Base-by-base conservation (phyloP, 2,113 vertebrate genomes). In the Agapornis roseicollis region DNA sequence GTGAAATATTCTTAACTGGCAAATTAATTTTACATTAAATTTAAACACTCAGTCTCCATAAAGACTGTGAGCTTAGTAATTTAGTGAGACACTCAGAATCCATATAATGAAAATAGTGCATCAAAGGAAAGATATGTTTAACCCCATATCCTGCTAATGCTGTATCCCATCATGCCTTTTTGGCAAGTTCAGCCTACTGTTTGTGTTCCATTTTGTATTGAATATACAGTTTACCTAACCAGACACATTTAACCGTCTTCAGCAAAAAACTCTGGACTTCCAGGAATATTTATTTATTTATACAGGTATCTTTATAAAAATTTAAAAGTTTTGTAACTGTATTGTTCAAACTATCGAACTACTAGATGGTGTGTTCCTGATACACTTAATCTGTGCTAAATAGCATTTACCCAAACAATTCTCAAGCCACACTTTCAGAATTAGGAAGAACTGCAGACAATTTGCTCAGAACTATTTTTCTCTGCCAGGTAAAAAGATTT, bases 171-270 rank as follows among this genome's bases (percentile, higher is more conserved):
- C 3, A 1, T 11, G 13, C 6, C 19, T 73, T 78, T 25, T 17
- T 0, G 0, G 50, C 14, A 63, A n/a, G 22, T 22, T 63, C 7
- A 56, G 13, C 29, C 16, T 55, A 24, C 3, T 1, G 1, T 56
- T 86, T 78, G 65, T 11, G 41, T 1, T 28, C 63, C 77, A 8
- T 37, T 80, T 55, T 55, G 53, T 55, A 5, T 33, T 55, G 53
- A 31, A 28, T 17, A 8, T 13, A 16, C 9, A 84, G 23, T 13
- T 71, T 82, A 41, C 13, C 7, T 15, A 50, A 20, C 27, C 1
- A 78, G 24, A 31, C 4, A 16, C 2, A 2, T 20, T 41, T 24
- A 44, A 7, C 2, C 17, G 35, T 35, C 52, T 42, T 61, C 23
- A 85, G 18, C 35, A 77, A 42, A 35, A 72, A 85, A 52, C 3